Conservation (phyloP, 1,140 invertebrate genomes). For the Odontomachus brunneus region DNA sequence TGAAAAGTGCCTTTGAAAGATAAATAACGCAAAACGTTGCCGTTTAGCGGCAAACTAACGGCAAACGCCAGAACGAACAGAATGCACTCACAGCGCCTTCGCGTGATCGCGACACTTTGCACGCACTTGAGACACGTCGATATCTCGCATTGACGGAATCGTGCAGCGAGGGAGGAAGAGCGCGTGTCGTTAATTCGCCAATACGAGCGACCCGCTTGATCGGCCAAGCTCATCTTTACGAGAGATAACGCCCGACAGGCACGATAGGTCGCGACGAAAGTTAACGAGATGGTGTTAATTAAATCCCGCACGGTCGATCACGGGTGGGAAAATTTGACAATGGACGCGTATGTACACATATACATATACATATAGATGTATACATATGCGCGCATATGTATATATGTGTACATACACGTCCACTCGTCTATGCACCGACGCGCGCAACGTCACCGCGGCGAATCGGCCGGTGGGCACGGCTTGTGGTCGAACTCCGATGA, state of each 20-base stretch:
- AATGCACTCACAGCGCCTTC: not conserved
- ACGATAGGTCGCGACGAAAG: conserved; percentile 67
- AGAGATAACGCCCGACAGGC: conserved; percentile 48
- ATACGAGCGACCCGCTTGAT: conserved; percentile 50
- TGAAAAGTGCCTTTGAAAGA: not conserved
- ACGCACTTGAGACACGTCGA: conserved; percentile 15
- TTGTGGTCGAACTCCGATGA: conserved; percentile 69
- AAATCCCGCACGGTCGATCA: conserved; percentile 69
- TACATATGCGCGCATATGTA: not conserved
- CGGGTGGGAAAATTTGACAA: conserved; percentile 73
- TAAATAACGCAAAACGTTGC: not conserved
- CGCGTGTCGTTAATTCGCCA: conserved; percentile 58
- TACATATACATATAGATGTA: not conserved
- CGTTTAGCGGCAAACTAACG: not conserved
- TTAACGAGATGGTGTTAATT: conserved; percentile 76
- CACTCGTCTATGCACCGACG: conserved; percentile 55
- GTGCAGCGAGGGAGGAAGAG: conserved; percentile 22
- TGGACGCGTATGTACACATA: conserved; percentile 31
- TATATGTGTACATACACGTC: conserved; percentile 33
- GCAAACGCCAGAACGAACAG: not conserved
- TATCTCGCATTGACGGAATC: conserved; percentile 10
- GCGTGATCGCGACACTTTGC: not conserved
- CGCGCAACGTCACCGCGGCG: conserved; percentile 35
- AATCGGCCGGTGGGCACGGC: conserved; percentile 54
- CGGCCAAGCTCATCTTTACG: conserved; percentile 62